Percentiles rank a stretch among this genome's conserved stretches.
Evolutionary conservation across 2,888 invertebrate species (phyloP).

Genomic region (Dynastes hyllus): DNA sequence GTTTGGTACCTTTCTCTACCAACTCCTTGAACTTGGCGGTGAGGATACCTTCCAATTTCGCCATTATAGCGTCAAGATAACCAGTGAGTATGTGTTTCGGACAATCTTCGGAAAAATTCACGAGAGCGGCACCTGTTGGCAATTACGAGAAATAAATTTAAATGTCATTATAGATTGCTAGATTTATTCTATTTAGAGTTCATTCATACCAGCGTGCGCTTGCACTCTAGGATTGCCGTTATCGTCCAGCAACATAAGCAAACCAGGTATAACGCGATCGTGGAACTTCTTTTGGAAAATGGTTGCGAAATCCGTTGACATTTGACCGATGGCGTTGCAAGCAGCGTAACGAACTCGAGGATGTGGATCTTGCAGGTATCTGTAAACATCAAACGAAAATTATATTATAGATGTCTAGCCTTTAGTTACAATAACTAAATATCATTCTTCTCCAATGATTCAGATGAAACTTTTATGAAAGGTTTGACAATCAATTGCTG

Average conservation of each 20-base stretch:
- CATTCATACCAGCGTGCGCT: conserved; percentile 79
- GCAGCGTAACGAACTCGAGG: conserved; percentile 96
- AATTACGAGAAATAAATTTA: conserved; percentile 45
- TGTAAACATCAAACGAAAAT: conserved; percentile 45
- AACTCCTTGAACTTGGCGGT: conserved; percentile 96
- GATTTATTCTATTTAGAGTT: neutral
- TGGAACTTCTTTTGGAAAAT: conserved; percentile 98
- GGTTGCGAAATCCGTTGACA: conserved; percentile 99
- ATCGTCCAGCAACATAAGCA: conserved; percentile 92
- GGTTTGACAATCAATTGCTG: too few species aligned
- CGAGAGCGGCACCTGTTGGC: conserved; percentile 91
- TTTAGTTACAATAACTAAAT: too few species aligned
- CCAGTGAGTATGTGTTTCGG: conserved; percentile 93
- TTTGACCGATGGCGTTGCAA: conserved; percentile 98
- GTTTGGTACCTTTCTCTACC: conserved; percentile 93
- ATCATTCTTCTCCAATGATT: too few species aligned
- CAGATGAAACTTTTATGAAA: too few species aligned
- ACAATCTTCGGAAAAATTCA: conserved; percentile 99
- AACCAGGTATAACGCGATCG: conserved; percentile 92
- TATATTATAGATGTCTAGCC: too few species aligned
- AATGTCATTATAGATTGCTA: too few species aligned
- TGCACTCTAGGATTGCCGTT: conserved; percentile 94
- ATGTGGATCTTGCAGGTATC: conserved; percentile 77
- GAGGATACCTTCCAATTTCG: conserved; percentile 90
- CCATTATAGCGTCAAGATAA: conserved; percentile 94